Conservation (phyloP, 2,113 vertebrate genomes). For the Hippolais icterina region DNA sequence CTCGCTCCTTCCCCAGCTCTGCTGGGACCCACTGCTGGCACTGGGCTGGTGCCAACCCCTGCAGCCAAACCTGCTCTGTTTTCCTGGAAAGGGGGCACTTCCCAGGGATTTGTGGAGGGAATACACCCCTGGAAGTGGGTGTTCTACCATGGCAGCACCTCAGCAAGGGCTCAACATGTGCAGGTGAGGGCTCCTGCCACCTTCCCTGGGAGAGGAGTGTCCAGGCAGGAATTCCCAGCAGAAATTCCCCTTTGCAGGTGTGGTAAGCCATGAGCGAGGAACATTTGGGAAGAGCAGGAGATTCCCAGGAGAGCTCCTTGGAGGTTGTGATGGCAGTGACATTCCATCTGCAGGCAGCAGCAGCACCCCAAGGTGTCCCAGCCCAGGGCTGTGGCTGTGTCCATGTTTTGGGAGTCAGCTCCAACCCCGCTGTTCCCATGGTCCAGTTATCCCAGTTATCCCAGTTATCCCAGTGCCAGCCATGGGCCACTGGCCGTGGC, state of each 20-base stretch:
- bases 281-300: background rate
- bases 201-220: background rate
- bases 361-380: background rate
- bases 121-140: background rate
- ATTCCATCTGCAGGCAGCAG: background rate
- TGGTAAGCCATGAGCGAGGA: background rate
- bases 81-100: background rate
- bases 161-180: background rate
- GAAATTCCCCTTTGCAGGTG: background rate
- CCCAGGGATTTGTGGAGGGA: background rate
- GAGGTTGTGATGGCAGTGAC: background rate
- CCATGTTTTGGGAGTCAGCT: rapidly evolving
- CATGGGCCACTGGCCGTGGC: rapidly evolving
- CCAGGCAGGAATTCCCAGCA: background rate
- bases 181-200: background rate
- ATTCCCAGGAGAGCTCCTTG: background rate
- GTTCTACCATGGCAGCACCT: rapidly evolving
- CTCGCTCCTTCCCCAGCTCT: rapidly evolving
- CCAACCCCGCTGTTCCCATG: rapidly evolving
- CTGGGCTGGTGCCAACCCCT: background rate
- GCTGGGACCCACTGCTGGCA: rapidly evolving
- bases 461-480: background rate
- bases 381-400: background rate
- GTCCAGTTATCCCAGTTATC: background rate
- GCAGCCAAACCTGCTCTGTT: background rate